These are phyloP conservation scores for Phycodurus eques DNA, from an alignment of 2,113 vertebrate genomes.

Conservation along the genomic window DNA sequence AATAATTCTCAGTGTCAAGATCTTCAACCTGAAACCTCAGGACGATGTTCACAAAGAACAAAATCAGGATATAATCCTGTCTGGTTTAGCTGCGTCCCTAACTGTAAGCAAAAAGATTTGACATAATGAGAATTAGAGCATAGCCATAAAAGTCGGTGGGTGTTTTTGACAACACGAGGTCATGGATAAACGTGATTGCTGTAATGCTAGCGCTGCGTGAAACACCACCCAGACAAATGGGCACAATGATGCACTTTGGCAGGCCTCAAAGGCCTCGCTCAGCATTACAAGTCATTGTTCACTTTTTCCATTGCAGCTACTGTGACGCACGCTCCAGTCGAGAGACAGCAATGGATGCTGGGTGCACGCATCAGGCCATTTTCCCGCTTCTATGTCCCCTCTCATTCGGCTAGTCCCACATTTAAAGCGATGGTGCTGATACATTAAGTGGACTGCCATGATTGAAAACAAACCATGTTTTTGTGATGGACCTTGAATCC, in stretches of 20 bases:
- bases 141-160: constrained; percentile 1
- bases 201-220: constrained; percentile 9
- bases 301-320: constrained; percentile 50
- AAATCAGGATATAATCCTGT: no score
- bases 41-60: no score
- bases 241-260: constrained; percentile 32
- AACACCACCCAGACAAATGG: constrained; percentile 39
- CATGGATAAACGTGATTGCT: constrained; percentile 16
- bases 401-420: constrained; percentile 36
- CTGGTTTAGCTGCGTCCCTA: not conserved
- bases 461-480: constrained; percentile 51
- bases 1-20: no score
- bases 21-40: constrained; percentile 1
- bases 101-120: constrained; percentile 14
- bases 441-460: constrained; percentile 44
- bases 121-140: constrained; percentile 12
- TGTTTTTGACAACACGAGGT: constrained; percentile 15
- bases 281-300: constrained; percentile 33
- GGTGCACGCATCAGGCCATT: constrained; percentile 18
- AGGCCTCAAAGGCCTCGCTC: constrained; percentile 26
- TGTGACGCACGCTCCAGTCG: constrained; percentile 22
- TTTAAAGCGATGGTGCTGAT: constrained; percentile 52
- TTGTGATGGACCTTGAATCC: constrained; percentile 44
- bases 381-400: constrained; percentile 45
- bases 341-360: constrained; percentile 17